phyloP scores from a whole-genome alignment of 1,140 invertebrate genomes.

The Drosophila persimilis region DNA sequence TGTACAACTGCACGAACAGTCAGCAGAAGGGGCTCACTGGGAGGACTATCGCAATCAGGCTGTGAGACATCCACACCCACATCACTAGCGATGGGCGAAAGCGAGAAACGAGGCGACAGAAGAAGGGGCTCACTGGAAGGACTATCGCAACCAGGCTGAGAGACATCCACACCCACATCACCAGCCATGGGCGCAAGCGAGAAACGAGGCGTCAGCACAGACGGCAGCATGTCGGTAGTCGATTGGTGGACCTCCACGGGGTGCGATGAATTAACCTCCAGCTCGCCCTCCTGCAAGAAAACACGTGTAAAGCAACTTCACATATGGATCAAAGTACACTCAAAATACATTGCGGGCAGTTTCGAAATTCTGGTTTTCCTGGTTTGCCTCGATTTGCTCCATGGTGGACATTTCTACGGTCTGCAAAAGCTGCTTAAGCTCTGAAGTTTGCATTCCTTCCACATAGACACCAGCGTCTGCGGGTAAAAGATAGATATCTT shows the following conservation, averaged over 20 bases:
- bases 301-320: not conserved
- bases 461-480: constrained; percentile 57
- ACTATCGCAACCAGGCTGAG: too few relatives aligned
- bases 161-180: not conserved
- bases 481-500: not conserved
- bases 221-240: constrained; percentile 47
- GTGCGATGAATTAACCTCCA: too few relatives aligned
- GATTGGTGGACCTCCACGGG: constrained; percentile 26
- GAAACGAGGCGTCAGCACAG: not conserved
- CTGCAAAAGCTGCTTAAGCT: constrained; percentile 56
- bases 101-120: too few relatives aligned
- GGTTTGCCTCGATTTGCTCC: not conserved
- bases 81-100: too few relatives aligned
- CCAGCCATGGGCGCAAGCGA: too few relatives aligned
- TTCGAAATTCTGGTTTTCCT: constrained; percentile 11
- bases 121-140: too few relatives aligned
- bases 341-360: constrained; percentile 29
- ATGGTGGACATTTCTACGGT: constrained; percentile 46
- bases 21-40: constrained; percentile 20
- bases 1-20: constrained; percentile 54
- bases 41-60: constrained; percentile 20
- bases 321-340: not conserved
- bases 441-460: constrained; percentile 46
- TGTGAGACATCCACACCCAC: too few relatives aligned
- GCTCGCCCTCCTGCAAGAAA: constrained; percentile 44